These are phyloP conservation scores for Dicaeum eximium DNA, from an alignment of 2,113 vertebrate species.

Conservation along the genomic window DNA sequence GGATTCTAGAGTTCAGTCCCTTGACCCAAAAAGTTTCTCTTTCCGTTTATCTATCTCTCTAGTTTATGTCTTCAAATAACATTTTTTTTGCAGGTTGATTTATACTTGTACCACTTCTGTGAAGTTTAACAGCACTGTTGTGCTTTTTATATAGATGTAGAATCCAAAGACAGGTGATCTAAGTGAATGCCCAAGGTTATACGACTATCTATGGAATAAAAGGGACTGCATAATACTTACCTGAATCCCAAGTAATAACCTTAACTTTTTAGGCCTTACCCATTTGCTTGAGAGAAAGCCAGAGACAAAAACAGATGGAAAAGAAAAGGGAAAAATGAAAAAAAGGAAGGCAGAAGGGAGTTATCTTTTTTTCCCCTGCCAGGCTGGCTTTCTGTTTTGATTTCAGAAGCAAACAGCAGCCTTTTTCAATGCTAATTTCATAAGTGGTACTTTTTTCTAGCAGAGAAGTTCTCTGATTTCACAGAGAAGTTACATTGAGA, in stretches of 20 bases:
- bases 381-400: background rate
- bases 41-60: background rate
- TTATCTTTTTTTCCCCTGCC: background rate
- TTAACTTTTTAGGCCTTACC: background rate
- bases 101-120: background rate
- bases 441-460: background rate
- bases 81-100: background rate
- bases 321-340: too few relatives aligned
- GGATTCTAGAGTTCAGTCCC: background rate
- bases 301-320: background rate
- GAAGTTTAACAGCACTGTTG: background rate
- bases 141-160: background rate
- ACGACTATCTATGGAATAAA: background rate
- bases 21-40: background rate
- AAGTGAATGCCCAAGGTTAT: background rate
- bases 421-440: background rate
- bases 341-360: rapidly evolving
- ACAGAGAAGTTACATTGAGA: background rate
- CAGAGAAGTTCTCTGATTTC: background rate
- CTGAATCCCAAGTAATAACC: background rate
- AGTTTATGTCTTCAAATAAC: background rate
- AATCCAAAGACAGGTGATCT: background rate
- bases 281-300: background rate
- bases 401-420: background rate
- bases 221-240: background rate